phyloP scores from a whole-genome alignment of 2,888 invertebrate genomes.

The Thecophora atra region DNA sequence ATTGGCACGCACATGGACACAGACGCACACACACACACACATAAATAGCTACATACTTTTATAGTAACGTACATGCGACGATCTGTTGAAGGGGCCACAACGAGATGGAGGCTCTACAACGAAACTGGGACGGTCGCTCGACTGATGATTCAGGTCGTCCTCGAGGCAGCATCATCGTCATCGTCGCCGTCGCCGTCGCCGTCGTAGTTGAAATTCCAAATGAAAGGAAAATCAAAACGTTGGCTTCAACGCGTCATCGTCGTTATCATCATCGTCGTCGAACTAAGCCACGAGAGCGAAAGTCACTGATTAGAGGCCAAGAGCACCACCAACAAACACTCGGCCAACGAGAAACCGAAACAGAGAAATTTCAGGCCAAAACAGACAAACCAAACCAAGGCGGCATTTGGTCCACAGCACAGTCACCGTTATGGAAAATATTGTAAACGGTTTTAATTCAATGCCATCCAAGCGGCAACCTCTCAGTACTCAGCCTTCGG shows the following conservation, averaged over 20 bases:
- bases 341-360: background rate
- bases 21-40: background rate
- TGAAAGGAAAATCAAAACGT: constrained; percentile 36
- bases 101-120: background rate
- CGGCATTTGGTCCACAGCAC: background rate
- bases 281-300: constrained; percentile 23
- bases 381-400: background rate
- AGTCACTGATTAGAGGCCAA: constrained; percentile 25
- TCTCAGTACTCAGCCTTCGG: too few relatives aligned
- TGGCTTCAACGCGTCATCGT: constrained; percentile 2
- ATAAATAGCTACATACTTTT: background rate
- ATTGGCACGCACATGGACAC: constrained; percentile 3
- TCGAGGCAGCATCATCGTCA: background rate
- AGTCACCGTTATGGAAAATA: constrained; percentile 7
- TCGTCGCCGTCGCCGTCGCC: background rate
- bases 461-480: background rate
- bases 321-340: constrained; percentile 14
- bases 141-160: constrained; percentile 18
- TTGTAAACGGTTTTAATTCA: background rate
- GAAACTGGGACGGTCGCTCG: background rate
- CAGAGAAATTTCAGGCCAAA: background rate
- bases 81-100: background rate
- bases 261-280: too few relatives aligned
- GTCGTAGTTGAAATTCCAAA: constrained; percentile 32
- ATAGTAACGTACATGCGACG: background rate